Percentiles rank a stretch among this genome's conserved stretches.
phyloP scores from a whole-genome alignment of 2,113 vertebrate genomes.

The Pagrus major region DNA sequence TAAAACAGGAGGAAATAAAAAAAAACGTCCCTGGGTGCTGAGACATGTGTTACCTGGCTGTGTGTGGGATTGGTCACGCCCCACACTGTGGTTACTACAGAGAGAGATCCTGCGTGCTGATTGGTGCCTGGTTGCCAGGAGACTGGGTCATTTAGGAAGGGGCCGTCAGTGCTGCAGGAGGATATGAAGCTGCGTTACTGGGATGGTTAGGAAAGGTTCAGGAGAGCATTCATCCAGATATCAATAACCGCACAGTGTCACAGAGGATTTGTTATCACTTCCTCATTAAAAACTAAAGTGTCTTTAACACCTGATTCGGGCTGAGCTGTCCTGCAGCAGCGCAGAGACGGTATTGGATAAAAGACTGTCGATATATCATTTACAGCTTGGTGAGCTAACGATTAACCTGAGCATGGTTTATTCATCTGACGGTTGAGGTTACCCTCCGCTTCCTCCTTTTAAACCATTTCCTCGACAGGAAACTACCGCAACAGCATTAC shows the following conservation, averaged over 20 bases:
- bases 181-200: conserved; percentile 55
- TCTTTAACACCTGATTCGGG: not conserved
- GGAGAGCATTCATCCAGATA: conserved; percentile 19
- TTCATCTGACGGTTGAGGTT: conserved; percentile 44
- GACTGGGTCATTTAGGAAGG: conserved; percentile 84
- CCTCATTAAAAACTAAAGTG: not conserved
- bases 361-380: not conserved
- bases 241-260: conserved; percentile 27
- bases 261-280: not conserved
- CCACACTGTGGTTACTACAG: conserved; percentile 98
- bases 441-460: conserved; percentile 54
- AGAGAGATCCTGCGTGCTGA: conserved; percentile 94
- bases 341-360: not conserved
- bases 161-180: conserved; percentile 77
- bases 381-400: conserved; percentile 17
- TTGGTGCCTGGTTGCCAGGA: conserved; percentile 92
- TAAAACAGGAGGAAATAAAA: not conserved
- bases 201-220: conserved; percentile 34
- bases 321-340: not conserved
- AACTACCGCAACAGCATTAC: conserved; percentile 35
- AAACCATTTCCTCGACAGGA: conserved; percentile 66
- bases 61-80: conserved; percentile 95
- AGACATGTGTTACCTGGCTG: conserved; percentile 90
- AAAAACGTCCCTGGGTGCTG: conserved; percentile 20
- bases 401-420: conserved; percentile 36